phyloP scores from a whole-genome alignment of 2,888 invertebrate species.

The Pegoplata infirma region DNA sequence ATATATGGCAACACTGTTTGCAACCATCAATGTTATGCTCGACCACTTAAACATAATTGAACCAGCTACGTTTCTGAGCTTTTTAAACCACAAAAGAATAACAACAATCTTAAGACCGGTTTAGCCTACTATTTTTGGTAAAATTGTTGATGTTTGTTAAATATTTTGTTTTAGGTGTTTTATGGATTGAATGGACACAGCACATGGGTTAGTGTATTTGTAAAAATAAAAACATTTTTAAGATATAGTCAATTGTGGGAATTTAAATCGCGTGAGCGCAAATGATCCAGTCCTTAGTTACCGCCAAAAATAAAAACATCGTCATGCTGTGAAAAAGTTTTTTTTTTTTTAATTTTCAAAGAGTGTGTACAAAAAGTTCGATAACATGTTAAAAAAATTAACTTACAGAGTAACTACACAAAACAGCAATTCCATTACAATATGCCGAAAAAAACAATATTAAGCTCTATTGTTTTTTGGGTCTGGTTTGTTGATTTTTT shows the following conservation, averaged over 20 bases:
- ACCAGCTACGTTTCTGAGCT: conserved; percentile 31
- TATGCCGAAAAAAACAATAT: conserved; percentile 28
- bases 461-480: conserved; percentile 34
- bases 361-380: neutral
- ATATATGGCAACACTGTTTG: too few relatives aligned
- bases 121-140: conserved; percentile 57
- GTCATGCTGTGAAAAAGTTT: too few relatives aligned
- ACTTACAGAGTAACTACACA: conserved; percentile 22
- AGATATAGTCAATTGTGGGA: conserved; percentile 50
- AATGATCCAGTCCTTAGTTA: conserved; percentile 50
- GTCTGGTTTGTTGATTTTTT: too few relatives aligned
- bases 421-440: too few relatives aligned
- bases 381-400: conserved; percentile 36
- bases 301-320: conserved; percentile 27
- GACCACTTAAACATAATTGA: too few relatives aligned
- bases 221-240: too few relatives aligned
- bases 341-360: too few relatives aligned
- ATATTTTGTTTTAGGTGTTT: conserved; percentile 31
- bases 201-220: conserved; percentile 31
- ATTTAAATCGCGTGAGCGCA: conserved; percentile 54
- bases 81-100: conserved; percentile 29
- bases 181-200: conserved; percentile 48
- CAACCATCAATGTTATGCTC: too few relatives aligned
- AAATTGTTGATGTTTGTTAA: conserved; percentile 42
- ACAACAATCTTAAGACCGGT: conserved; percentile 52